phyloP scores from a whole-genome alignment of 1,140 invertebrate species.

The Eupeodes corollae region DNA sequence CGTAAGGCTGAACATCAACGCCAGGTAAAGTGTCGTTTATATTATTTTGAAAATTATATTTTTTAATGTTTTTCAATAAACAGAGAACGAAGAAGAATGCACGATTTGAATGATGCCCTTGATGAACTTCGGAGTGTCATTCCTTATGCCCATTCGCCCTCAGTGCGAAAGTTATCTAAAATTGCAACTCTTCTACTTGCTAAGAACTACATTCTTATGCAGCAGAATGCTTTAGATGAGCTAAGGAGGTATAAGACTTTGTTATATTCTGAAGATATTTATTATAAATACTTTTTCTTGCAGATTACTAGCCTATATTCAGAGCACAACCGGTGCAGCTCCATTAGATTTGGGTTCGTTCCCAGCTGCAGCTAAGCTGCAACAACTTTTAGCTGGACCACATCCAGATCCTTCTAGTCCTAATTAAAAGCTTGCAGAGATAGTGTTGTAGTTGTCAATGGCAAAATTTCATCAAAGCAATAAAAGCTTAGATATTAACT shows the following conservation, averaged over 20 bases:
- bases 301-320: conserved; percentile 55
- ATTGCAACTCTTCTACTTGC: conserved; percentile 94
- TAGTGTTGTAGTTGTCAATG: no score
- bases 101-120: conserved; percentile 92
- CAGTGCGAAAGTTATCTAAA: conserved; percentile 97
- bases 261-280: conserved; percentile 14
- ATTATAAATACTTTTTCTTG: not conserved
- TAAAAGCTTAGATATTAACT: no score
- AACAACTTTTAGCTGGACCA: conserved; percentile 42
- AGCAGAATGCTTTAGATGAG: conserved; percentile 86
- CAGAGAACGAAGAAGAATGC: conserved; percentile 86
- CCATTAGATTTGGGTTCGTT: conserved; percentile 57
- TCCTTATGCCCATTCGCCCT: conserved; percentile 92
- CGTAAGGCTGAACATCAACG: conserved; percentile 88
- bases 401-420: conserved; percentile 9
- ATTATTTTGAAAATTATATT: not conserved
- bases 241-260: conserved; percentile 52
- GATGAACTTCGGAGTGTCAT: conserved; percentile 89
- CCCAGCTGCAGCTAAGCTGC: conserved; percentile 56
- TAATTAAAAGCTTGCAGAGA: no score
- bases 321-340: conserved; percentile 50
- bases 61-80: not conserved
- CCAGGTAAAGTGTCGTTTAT: conserved; percentile 25
- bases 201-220: conserved; percentile 99
- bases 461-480: no score